phyloP scores from a whole-genome alignment of 2,797 vertebrate genomes.

The Phrynocephalus forsythii region DNA sequence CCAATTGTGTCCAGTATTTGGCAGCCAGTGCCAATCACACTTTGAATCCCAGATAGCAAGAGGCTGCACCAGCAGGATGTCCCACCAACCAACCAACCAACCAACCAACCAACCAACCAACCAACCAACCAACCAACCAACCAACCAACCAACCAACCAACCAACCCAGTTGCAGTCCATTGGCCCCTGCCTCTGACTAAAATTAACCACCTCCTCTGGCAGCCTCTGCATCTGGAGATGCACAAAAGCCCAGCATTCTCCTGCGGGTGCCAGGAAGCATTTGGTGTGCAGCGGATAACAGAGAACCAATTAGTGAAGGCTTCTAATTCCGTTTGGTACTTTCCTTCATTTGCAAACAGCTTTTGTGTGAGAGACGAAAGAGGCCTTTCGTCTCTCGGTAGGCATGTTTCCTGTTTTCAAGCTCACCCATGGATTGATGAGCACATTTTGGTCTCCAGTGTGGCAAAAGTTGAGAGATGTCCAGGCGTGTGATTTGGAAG shows the following conservation, averaged over 20 bases:
- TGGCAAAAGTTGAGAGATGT: background rate
- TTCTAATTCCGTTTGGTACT: conserved; percentile 19
- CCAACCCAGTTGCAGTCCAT: background rate
- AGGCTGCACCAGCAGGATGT: background rate
- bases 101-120: no score
- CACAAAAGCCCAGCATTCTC: background rate
- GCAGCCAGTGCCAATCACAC: no score
- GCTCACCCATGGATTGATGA: background rate
- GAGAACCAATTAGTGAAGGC: background rate
- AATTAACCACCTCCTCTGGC: conserved; percentile 4
- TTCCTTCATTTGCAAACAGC: background rate
- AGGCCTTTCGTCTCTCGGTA: background rate
- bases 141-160: no score
- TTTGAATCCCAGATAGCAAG: background rate
- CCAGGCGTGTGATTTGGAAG: background rate
- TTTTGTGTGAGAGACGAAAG: conserved; percentile 5
- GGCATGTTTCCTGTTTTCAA: background rate
- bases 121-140: no score
- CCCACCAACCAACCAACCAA: background rate
- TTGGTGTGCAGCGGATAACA: conserved; percentile 11
- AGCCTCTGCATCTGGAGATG: background rate
- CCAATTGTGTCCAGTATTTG: no score
- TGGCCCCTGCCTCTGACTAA: background rate
- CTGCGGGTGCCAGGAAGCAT: background rate
- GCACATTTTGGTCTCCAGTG: background rate